Evolutionary conservation across 2,797 vertebrate species (phyloP).

Genomic region (Momotus momota): DNA sequence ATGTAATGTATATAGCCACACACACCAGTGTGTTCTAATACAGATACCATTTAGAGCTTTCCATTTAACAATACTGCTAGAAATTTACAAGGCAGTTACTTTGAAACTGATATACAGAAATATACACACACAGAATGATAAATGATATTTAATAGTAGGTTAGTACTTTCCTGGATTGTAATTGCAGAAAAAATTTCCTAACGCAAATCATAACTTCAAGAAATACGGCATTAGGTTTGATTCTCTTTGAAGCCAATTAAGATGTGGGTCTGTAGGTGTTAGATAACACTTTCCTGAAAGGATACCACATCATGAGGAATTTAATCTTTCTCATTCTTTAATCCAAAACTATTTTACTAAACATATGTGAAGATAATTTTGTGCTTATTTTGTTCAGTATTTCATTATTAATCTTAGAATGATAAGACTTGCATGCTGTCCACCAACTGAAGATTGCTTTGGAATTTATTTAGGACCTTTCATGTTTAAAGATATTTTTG

Average conservation of each 20-base stretch:
- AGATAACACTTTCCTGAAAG: background rate
- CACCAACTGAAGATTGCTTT: background rate
- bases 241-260: conserved; percentile 1
- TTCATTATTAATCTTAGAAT: background rate
- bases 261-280: background rate
- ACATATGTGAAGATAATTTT: background rate
- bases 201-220: background rate
- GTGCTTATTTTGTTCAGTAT: background rate
- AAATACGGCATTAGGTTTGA: background rate
- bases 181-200: background rate
- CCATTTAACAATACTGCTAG: background rate
- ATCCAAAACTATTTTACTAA: background rate
- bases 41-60: background rate
- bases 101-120: background rate
- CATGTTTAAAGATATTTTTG: background rate
- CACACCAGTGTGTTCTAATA: background rate
- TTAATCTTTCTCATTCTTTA: conserved; percentile 1
- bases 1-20: background rate
- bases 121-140: background rate
- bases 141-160: background rate
- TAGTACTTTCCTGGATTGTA: conserved; percentile 13
- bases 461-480: background rate
- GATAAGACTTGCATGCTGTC: background rate
- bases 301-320: background rate
- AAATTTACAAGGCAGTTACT: background rate